Evolutionary conservation across 2,113 vertebrate species (phyloP).

Genomic region (Petroica traversi): DNA sequence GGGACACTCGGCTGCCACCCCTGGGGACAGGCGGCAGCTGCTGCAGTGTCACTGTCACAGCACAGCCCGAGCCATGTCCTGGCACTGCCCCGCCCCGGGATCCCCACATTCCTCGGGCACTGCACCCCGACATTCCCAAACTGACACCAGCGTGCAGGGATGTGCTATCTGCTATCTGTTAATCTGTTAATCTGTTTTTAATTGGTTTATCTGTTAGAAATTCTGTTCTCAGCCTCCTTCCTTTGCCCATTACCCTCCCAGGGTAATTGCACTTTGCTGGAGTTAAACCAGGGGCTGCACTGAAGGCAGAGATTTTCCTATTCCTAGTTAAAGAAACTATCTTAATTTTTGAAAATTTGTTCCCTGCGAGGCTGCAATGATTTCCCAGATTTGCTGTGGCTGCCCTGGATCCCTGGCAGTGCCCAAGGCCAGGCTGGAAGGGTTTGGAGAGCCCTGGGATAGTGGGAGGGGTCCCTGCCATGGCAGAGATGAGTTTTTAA

Average conservation of each 20-base stretch:
- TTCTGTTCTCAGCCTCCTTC: background rate
- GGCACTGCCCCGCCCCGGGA: too few species aligned
- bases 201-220: too few species aligned
- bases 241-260: background rate
- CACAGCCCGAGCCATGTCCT: too few species aligned
- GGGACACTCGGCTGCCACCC: too few species aligned
- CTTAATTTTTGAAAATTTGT: rapidly evolving
- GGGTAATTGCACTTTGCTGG: background rate
- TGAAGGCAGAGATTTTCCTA: background rate
- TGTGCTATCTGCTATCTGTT: too few species aligned
- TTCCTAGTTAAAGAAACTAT: background rate
- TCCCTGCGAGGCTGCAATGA: background rate
- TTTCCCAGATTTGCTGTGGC: rapidly evolving
- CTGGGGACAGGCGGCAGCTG: too few species aligned
- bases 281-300: background rate
- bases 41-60: too few species aligned
- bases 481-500: background rate
- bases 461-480: rapidly evolving
- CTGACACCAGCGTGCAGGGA: too few species aligned
- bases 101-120: too few species aligned
- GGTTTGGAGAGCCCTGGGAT: too few species aligned
- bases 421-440: background rate
- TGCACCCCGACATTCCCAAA: too few species aligned
- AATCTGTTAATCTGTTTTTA: too few species aligned
- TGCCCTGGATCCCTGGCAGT: background rate